Conservation (phyloP, 2,888 invertebrate genomes). For the Argyra leucocephala region DNA sequence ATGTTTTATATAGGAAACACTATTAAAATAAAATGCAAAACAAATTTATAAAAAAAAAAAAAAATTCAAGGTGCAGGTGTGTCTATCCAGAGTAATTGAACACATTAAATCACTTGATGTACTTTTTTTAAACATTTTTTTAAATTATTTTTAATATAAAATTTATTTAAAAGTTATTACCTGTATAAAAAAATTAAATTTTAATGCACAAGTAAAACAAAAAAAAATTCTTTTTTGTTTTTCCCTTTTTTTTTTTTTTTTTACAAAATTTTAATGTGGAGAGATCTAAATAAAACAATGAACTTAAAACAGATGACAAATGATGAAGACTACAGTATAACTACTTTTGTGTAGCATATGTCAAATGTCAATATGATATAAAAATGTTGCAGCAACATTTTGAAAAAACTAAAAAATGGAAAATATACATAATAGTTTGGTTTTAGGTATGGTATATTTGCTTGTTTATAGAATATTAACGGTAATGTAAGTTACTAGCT, state of each 20-base stretch:
- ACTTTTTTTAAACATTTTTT: too few relatives aligned
- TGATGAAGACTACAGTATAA: neutral
- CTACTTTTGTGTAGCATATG: neutral
- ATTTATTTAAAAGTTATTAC: too few relatives aligned
- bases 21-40: neutral
- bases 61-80: neutral
- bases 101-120: neutral
- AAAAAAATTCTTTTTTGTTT: too few relatives aligned
- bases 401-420: too few relatives aligned
- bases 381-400: slow-evolving; percentile 1
- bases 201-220: too few relatives aligned
- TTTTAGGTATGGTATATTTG: too few relatives aligned
- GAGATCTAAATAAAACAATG: neutral
- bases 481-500: too few relatives aligned
- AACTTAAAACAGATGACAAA: neutral
- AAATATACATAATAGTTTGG: too few relatives aligned
- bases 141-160: too few relatives aligned
- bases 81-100: neutral
- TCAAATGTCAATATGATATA: neutral
- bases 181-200: too few relatives aligned
- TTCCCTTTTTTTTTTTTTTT: neutral
- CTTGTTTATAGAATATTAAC: too few relatives aligned
- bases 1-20: neutral
- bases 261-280: neutral
- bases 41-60: neutral